Evolutionary conservation across 2,888 invertebrate genomes (phyloP), one percentile per base, ranked within the genome.

Genomic region (Carcina quercana): DNA sequence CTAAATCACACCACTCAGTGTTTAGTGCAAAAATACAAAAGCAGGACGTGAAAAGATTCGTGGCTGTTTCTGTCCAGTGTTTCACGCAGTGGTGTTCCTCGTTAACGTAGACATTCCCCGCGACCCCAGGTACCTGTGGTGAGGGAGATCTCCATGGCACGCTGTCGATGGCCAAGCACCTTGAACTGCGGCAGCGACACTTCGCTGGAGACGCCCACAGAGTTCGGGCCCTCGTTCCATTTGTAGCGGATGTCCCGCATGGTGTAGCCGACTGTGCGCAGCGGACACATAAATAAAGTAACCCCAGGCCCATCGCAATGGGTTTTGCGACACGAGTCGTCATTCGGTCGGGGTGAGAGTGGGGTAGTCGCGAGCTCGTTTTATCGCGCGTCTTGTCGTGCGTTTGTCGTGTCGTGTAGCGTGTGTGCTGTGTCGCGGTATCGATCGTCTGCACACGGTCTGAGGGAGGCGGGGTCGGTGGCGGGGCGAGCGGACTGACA

Each of bases 161-260:
- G 93, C 87, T 96, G 96, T 67, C 95, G 93, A 88, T 96, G 95
- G 72, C 96, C 96, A 86, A 96, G 92, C 85, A 96, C 96, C 90
- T 96, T 95, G 92, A 97, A 97, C 88, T 97, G 96, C 85, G 97
- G 96, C 83, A 97, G 91, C 71, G 95, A 95, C 86, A 96, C 95
- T 87, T 96, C 95, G 86, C 92, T 93, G 86, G 95, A 95, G 74
- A 96, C 95, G 85, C 95, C 95, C 84, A 97, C 95, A 80, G 96
- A 95, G 88, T 94, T 92, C 74, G 93, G 92, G 66, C 95, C 95
- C 86, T 95, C 94, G 88, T 95, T 94, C 96, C 96, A 96, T 86
- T 94, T 94, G 91, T 96, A 96, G 75, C 95, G 91, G 89, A 96
- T 96, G 90, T 96, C 96, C 88, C 94, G 90, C 95, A 95, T 96